A percentile compares a stretch with the other conserved stretches of the same genome.
These are phyloP conservation scores for Gymnosoma rotundatum DNA, from an alignment of 2,888 invertebrate species.

Conservation along the genomic window DNA sequence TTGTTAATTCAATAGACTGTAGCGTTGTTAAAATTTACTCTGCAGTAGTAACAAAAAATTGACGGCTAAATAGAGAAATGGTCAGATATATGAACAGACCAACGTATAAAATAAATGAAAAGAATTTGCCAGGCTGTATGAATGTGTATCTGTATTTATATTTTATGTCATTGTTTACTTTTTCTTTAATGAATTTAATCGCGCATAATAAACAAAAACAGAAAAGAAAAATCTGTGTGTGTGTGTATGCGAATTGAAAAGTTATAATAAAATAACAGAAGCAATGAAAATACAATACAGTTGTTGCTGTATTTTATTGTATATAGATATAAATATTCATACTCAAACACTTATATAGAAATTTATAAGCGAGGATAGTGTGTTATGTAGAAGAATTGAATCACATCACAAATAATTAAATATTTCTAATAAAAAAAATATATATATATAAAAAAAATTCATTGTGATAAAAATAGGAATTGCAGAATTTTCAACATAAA, in stretches of 20 bases:
- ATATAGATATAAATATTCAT: conserved; percentile 6
- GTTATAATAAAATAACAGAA: conserved; percentile 27
- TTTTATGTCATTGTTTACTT: conserved; percentile 71
- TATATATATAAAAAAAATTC: no score
- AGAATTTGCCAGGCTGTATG: conserved; percentile 43
- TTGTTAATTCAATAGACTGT: conserved; percentile 36
- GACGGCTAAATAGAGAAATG: conserved; percentile 37
- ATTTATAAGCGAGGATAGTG: no score
- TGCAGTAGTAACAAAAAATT: conserved; percentile 35
- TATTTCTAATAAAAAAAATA: no score
- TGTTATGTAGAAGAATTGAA: no score
- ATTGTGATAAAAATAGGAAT: no score
- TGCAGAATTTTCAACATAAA: no score
- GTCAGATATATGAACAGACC: neutral
- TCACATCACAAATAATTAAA: no score
- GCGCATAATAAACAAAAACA: conserved; percentile 77
- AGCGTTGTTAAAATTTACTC: conserved; percentile 64
- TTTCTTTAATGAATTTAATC: conserved; percentile 80
- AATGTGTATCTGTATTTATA: conserved; percentile 53
- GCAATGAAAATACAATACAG: conserved; percentile 20
- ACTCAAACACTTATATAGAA: no score
- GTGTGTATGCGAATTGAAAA: neutral
- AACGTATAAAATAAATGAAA: conserved; percentile 2
- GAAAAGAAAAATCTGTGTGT: conserved; percentile 44
- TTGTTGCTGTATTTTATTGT: conserved; percentile 7